Base-by-base conservation (phyloP, 1,140 invertebrate species). In the Phortica variegata region DNA sequence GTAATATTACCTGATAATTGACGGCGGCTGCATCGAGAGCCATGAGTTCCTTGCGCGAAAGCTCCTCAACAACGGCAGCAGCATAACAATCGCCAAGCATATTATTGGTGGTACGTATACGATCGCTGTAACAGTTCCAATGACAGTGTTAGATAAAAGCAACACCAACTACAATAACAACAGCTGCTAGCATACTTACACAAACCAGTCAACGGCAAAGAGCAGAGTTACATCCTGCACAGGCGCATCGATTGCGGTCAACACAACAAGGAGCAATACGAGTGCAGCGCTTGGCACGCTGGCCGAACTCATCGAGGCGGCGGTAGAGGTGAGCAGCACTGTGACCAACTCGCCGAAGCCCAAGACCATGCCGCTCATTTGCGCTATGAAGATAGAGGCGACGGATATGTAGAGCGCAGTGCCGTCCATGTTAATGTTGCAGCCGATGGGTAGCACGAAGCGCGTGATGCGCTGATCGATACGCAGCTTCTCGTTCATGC, bases 371-470 rank as follows among this genome's bases (percentile, higher is more conserved):
- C 86, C 87, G 59, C 93, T 90, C 83, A 95, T 90, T 77, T 96
- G 93, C 29, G 92, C 93, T 29, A 97, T 87, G 75, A 97, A 97
- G 52, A 95, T 85, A 29, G 90, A 88, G 3, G 93, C 90, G 1
- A 93, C 84, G 0, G 91, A 84, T 12, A 96, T 85, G 75, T 94
- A 97, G 6, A 96, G 77, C 0, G 94, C 94, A 1, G 93, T 96
- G 9, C 95, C 95, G 68, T 97, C 92, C 87, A 94, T 94, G 76
- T 96, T 96, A 57, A 95, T 87, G 54, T 93, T 94, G 63, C 89
- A 91, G 16, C 91, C 91, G 53, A 95, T 91, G 1, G 93, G 93
- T 5, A 96, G 79, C 12, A 95, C 89, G 77, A 95, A 95, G 45
- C 91, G 82, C 1, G 93, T 93, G 38, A 98, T 91, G 41, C 93